phyloP scores from a whole-genome alignment of 2,888 invertebrate species.

The Torymus texanus region DNA sequence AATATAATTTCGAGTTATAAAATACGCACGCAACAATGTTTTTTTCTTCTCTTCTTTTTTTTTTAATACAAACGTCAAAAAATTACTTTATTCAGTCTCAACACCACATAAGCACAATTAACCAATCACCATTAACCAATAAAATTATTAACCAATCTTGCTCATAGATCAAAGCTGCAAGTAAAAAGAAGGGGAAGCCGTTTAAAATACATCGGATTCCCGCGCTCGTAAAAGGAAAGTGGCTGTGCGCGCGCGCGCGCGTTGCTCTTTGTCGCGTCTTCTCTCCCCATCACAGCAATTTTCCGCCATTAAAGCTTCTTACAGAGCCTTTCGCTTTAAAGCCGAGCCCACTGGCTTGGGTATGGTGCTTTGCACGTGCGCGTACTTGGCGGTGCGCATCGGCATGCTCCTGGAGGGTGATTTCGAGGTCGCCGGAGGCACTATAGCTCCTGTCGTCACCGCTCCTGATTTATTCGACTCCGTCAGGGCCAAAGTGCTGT shows the following conservation, averaged over 20 bases:
- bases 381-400: slow-evolving; percentile 59
- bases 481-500: background rate
- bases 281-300: background rate
- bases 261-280: no score
- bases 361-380: slow-evolving; percentile 63
- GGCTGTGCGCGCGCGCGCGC: background rate
- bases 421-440: background rate
- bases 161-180: no score
- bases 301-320: slow-evolving; percentile 25
- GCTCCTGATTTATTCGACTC: slow-evolving; percentile 14
- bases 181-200: background rate
- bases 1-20: no score
- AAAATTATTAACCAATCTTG: background rate
- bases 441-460: background rate
- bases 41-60: no score
- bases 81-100: background rate
- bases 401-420: background rate
- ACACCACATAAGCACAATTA: background rate
- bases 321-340: slow-evolving; percentile 38
- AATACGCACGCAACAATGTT: no score
- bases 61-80: no score
- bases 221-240: slow-evolving; percentile 13
- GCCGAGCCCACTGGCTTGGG: slow-evolving; percentile 51
- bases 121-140: slow-evolving; percentile 13
- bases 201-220: slow-evolving; percentile 9